Percentiles rank a stretch among this genome's conserved stretches.
Conservation (phyloP, 64 coral and sea anemone species). For the Astreopora myriophthalma region DNA sequence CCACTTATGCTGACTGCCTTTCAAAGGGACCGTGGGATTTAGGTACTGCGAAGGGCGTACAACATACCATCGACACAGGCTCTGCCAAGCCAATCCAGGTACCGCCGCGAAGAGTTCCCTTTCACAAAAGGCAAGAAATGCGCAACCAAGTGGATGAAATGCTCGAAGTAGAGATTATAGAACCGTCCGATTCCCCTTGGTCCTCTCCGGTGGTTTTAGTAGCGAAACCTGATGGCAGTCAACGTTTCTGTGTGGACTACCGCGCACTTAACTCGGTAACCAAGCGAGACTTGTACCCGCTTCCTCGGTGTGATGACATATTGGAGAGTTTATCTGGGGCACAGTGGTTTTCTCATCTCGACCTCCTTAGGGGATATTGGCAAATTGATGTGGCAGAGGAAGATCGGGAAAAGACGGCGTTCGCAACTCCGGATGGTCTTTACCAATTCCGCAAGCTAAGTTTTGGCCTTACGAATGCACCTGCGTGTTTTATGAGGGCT, state of each 20-base stretch:
- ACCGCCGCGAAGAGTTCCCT: not conserved
- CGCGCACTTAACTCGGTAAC: too few species aligned
- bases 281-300: too few species aligned
- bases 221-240: not conserved
- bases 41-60: not conserved
- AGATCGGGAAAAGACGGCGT: too few species aligned
- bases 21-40: not conserved
- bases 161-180: not conserved
- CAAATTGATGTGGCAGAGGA: too few species aligned
- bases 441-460: too few species aligned
- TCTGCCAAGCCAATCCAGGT: not conserved
- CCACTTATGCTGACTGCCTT: constrained; percentile 6
- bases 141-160: not conserved
- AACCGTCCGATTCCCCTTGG: not conserved
- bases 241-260: not conserved
- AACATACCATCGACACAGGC: not conserved
- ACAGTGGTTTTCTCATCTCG: too few species aligned
- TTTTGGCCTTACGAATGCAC: too few species aligned
- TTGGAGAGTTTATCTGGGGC: too few species aligned
- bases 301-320: too few species aligned
- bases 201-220: constrained; percentile 13
- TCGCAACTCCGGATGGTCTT: too few species aligned
- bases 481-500: too few species aligned
- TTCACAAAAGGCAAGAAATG: not conserved
- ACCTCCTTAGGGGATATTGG: too few species aligned